phyloP scores from a whole-genome alignment of 2,888 invertebrate species.

The Cheilosia grossa region DNA sequence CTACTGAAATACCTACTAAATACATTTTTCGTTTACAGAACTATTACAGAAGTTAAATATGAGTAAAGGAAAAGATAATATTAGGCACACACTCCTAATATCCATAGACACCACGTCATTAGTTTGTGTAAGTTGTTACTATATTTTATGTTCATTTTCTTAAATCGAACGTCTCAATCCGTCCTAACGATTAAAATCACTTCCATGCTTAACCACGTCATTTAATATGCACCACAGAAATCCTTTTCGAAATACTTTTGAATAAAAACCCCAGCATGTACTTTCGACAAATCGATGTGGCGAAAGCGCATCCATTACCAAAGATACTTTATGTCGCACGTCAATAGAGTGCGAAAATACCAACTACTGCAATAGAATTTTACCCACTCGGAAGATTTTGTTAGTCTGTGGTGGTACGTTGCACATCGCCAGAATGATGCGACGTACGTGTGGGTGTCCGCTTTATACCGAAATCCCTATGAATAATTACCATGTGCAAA shows the following conservation, averaged over 20 bases:
- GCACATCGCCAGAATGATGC: slow-evolving; percentile 4
- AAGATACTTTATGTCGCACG: slow-evolving; percentile 46
- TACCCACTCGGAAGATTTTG: slow-evolving; percentile 37
- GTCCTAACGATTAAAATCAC: background rate
- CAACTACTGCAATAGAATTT: slow-evolving; percentile 43
- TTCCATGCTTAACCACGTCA: slow-evolving; percentile 18
- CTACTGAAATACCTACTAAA: no score
- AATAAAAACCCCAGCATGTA: slow-evolving; percentile 19
- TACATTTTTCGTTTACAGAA: no score
- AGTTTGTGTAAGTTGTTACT: background rate
- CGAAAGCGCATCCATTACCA: slow-evolving; percentile 51
- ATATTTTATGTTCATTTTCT: background rate
- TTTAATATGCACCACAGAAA: slow-evolving; percentile 37
- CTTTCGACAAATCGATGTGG: slow-evolving; percentile 49
- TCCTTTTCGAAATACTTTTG: slow-evolving; percentile 31
- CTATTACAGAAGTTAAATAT: no score
- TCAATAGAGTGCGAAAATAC: slow-evolving; percentile 57
- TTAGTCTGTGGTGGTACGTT: background rate
- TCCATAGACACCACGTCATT: background rate
- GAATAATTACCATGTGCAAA: slow-evolving; percentile 67
- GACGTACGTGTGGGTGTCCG: slow-evolving; percentile 27
- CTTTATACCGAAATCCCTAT: slow-evolving; percentile 53
- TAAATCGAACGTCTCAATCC: background rate
- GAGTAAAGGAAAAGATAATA: no score
- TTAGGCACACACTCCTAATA: background rate